Percentiles rank a stretch among this genome's conserved stretches.
Conservation (phyloP, 37 sponge, comb jelly and placozoan genomes). For the Ephydatia muelleri region DNA sequence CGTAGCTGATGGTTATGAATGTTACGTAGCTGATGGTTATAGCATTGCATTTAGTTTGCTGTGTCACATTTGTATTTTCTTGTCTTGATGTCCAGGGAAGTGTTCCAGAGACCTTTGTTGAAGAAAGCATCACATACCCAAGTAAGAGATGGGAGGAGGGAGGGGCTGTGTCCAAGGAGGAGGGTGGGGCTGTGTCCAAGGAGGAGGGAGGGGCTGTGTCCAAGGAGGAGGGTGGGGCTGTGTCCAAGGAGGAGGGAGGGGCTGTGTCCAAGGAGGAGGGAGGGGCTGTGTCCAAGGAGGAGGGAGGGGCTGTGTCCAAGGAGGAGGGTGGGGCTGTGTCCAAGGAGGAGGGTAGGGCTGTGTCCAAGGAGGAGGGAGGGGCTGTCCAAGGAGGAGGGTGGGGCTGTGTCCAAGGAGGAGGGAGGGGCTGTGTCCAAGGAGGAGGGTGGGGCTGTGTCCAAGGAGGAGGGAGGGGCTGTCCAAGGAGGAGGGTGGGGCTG, state of each 20-base stretch:
- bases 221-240: neutral
- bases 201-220: neutral
- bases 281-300: neutral
- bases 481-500: no score
- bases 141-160: neutral
- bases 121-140: constrained; percentile 32
- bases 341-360: neutral
- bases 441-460: neutral
- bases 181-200: neutral
- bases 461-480: neutral
- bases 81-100: neutral
- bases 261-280: neutral
- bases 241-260: neutral
- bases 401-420: no score
- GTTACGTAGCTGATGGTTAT: no score
- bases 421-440: neutral
- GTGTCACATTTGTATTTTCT: neutral
- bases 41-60: neutral
- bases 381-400: no score
- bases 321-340: neutral
- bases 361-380: neutral
- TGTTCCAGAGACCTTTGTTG: constrained; percentile 5
- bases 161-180: neutral
- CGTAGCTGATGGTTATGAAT: no score
- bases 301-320: neutral